phyloP scores from a whole-genome alignment of 2,888 invertebrate genomes.

The Xestia c-nigrum region DNA sequence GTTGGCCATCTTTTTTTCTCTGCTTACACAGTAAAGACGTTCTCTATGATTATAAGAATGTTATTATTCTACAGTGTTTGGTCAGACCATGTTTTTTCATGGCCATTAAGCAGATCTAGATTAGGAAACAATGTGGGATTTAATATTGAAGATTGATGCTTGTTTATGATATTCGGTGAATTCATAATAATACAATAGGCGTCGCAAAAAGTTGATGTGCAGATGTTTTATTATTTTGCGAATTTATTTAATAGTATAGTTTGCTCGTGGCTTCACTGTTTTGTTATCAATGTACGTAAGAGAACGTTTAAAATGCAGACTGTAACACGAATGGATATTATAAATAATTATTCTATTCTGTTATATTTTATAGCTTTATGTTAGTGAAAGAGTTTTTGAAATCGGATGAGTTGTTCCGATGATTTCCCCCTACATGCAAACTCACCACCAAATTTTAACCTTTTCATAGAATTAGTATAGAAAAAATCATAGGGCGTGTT shows the following conservation, averaged over 20 bases:
- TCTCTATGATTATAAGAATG: conserved; percentile 63
- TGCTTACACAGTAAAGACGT: conserved; percentile 62
- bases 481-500: background rate
- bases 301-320: no score
- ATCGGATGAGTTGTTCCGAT: no score
- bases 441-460: no score
- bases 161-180: conserved; percentile 21
- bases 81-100: conserved; percentile 47
- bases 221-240: conserved; percentile 22
- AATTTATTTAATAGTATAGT: conserved; percentile 7
- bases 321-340: no score
- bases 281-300: no score
- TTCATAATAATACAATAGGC: conserved; percentile 25
- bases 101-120: conserved; percentile 52
- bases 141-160: conserved; percentile 39
- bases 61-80: conserved; percentile 56
- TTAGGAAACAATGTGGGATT: conserved; percentile 57
- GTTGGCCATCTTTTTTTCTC: conserved; percentile 59
- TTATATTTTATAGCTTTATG: no score
- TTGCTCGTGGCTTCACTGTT: no score
- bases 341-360: no score
- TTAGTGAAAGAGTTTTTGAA: no score
- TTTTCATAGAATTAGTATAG: no score
- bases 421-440: no score
- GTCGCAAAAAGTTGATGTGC: conserved; percentile 35